These are phyloP conservation scores for Aporrectodea caliginosa DNA, from an alignment of 1,140 invertebrate genomes.

Conservation along the genomic window DNA sequence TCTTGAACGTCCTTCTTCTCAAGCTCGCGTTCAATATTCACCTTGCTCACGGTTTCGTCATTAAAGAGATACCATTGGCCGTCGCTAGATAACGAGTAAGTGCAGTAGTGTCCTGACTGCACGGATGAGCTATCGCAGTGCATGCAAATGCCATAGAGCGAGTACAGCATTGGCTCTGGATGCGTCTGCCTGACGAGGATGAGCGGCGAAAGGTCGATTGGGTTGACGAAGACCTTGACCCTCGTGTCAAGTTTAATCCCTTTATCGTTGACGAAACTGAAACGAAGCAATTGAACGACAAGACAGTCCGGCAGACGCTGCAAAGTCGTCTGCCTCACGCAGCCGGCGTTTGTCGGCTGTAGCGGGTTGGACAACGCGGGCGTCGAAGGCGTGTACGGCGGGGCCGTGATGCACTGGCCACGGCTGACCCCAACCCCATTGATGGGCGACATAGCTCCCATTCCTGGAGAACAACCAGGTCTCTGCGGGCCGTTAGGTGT, in stretches of 20 bases:
- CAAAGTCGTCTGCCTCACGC: neutral
- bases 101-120: neutral
- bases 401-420: too few species aligned
- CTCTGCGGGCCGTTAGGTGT: neutral
- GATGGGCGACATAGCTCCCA: neutral
- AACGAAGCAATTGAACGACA: neutral
- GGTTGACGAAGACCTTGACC: neutral
- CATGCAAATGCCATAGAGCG: neutral
- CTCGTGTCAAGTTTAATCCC: neutral
- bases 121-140: neutral
- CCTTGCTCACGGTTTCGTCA: neutral
- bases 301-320: neutral
- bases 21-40: neutral
- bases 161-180: neutral
- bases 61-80: neutral
- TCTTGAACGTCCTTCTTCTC: neutral
- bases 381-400: too few species aligned
- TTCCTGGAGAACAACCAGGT: too few species aligned
- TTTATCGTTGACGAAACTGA: neutral
- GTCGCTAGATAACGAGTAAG: neutral
- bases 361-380: neutral
- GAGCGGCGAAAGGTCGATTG: neutral
- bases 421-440: neutral
- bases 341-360: too few species aligned
- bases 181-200: neutral